Evolutionary conservation across 2,797 vertebrate genomes (phyloP).

Genomic region (Oreochromis grahami): DNA sequence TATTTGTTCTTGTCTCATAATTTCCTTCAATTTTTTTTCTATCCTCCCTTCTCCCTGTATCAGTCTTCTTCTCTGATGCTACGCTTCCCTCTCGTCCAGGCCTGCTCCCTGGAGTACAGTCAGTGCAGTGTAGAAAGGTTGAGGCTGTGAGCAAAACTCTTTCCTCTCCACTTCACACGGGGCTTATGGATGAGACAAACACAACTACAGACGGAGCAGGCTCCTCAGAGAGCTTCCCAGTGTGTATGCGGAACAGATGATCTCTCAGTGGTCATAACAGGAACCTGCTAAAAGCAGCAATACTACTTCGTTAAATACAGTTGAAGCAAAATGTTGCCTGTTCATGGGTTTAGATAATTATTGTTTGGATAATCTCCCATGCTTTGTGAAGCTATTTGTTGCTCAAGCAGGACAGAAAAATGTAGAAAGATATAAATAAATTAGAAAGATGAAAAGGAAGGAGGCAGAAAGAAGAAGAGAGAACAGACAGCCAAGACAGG

Average conservation of each 20-base stretch:
- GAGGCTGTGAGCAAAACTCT: conserved; percentile 46
- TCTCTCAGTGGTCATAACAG: conserved; percentile 36
- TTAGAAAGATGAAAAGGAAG: conserved; percentile 5
- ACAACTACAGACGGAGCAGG: conserved; percentile 46
- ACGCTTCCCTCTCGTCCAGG: conserved; percentile 13
- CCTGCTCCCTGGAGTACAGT: conserved; percentile 41
- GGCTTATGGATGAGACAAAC: conserved; percentile 57
- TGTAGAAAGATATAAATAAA: conserved; percentile 35
- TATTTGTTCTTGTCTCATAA: conserved; percentile 23
- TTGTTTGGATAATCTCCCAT: neutral
- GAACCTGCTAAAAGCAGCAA: conserved; percentile 36
- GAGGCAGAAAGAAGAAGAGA: neutral
- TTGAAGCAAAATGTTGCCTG: neutral
- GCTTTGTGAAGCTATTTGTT: neutral
- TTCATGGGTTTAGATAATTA: neutral
- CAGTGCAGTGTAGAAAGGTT: conserved; percentile 34
- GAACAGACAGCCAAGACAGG: conserved; percentile 12
- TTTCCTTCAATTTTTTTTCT: conserved; percentile 16
- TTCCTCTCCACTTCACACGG: conserved; percentile 70
- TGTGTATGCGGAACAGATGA: conserved; percentile 34
- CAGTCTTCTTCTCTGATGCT: conserved; percentile 13
- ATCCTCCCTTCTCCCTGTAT: neutral
- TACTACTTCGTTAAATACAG: conserved; percentile 15
- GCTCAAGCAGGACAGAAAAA: neutral
- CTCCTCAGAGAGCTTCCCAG: conserved; percentile 35